A percentile compares a stretch with the other conserved stretches of the same genome.
These are phyloP conservation scores for Alviniconcha marisindica DNA, from an alignment of 1,140 invertebrate genomes.

Conservation along the genomic window DNA sequence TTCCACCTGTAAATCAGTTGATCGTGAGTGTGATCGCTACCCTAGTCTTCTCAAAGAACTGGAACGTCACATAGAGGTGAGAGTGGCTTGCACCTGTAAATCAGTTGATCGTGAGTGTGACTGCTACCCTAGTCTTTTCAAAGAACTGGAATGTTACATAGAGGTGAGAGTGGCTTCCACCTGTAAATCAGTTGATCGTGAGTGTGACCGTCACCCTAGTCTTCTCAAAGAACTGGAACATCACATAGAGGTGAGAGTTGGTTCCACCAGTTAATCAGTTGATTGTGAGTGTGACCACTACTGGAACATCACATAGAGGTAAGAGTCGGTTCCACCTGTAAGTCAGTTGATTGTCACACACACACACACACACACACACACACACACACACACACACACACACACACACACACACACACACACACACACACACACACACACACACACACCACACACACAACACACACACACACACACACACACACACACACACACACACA, in stretches of 20 bases:
- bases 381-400: too few species aligned
- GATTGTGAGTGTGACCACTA: slow-evolving; percentile 83
- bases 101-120: slow-evolving; percentile 76
- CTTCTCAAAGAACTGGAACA: slow-evolving; percentile 94
- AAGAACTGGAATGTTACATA: slow-evolving; percentile 96
- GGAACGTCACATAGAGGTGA: slow-evolving; percentile 90
- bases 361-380: too few species aligned
- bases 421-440: too few species aligned
- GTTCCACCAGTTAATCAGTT: not conserved
- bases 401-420: too few species aligned
- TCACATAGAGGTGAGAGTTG: slow-evolving; percentile 85
- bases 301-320: slow-evolving; percentile 93
- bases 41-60: slow-evolving; percentile 91
- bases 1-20: not conserved
- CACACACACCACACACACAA: too few species aligned
- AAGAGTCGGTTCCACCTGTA: slow-evolving; percentile 21
- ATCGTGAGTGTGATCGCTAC: slow-evolving; percentile 86
- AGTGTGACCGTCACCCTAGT: slow-evolving; percentile 89
- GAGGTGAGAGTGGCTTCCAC: slow-evolving; percentile 77
- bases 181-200: not conserved
- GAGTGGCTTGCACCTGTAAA: not conserved
- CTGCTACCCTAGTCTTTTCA: slow-evolving; percentile 90
- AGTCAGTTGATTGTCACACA: too few species aligned
- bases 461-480: too few species aligned
- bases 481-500: too few species aligned